These are phyloP conservation scores for Umimayanthus chanpuru DNA, from an alignment of 92 coral and sea anemone species.

Conservation along the genomic window DNA sequence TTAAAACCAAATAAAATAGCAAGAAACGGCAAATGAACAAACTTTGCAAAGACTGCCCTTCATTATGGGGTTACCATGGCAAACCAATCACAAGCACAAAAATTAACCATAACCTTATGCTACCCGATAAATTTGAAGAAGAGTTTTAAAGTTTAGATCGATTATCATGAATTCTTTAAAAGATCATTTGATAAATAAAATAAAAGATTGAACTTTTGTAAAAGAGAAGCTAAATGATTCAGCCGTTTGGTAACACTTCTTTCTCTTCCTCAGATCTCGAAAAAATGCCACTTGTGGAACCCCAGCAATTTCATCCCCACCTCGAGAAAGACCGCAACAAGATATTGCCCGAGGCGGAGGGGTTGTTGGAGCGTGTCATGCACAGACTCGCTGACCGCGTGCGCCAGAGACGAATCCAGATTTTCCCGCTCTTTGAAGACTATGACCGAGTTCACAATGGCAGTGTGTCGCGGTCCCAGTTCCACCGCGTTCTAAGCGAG, in stretches of 20 bases:
- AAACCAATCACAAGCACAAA: too few species aligned
- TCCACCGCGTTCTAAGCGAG: slow-evolving; percentile 97
- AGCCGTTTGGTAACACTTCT: background rate
- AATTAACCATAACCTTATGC: too few species aligned
- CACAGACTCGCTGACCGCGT: slow-evolving; percentile 98
- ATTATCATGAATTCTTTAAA: too few species aligned
- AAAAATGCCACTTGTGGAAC: slow-evolving; percentile 85
- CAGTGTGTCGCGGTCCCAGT: slow-evolving; percentile 95
- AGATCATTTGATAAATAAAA: too few species aligned
- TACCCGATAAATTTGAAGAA: too few species aligned
- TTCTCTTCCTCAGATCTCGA: slow-evolving; percentile 75
- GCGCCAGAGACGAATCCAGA: slow-evolving; percentile 93
- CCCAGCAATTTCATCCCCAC: slow-evolving; percentile 81
- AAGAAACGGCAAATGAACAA: too few species aligned
- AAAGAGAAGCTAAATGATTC: too few species aligned
- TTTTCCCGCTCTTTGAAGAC: slow-evolving; percentile 99
- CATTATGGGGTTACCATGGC: too few species aligned
- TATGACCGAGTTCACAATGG: slow-evolving; percentile 99
- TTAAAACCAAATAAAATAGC: too few species aligned
- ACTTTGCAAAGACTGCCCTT: too few species aligned
- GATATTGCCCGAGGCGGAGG: slow-evolving; percentile 81
- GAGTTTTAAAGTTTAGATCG: too few species aligned
- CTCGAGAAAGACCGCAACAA: slow-evolving; percentile 81
- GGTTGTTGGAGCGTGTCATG: slow-evolving; percentile 88
- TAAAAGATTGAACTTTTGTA: too few species aligned